phyloP scores from a whole-genome alignment of 2,888 invertebrate species.

The Acanthopleura granulata region DNA sequence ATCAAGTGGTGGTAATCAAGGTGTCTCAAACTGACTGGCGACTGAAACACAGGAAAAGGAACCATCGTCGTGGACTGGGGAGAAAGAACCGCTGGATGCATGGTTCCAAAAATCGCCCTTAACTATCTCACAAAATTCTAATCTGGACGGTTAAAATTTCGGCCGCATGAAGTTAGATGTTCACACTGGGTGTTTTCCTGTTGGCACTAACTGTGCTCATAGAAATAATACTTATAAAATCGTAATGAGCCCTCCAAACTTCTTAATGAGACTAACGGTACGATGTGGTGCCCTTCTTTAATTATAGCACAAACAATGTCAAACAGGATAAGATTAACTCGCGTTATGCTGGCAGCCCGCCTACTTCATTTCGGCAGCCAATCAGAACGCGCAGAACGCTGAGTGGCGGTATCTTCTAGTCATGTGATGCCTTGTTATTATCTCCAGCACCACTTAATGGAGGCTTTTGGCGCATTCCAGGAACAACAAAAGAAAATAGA shows the following conservation, averaged over 20 bases:
- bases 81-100: neutral
- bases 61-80: neutral
- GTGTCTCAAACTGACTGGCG: neutral
- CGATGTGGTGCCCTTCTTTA: neutral
- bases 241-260: too few relatives aligned
- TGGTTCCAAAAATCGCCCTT: neutral
- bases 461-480: slow-evolving; percentile 4
- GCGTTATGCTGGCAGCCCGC: neutral
- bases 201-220: too few relatives aligned
- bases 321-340: slow-evolving; percentile 4
- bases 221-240: too few relatives aligned
- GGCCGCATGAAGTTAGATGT: too few relatives aligned
- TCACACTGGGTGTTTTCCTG: too few relatives aligned
- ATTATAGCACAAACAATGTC: neutral
- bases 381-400: neutral
- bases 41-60: neutral
- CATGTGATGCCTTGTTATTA: neutral
- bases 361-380: neutral
- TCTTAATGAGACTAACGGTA: too few relatives aligned
- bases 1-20: neutral
- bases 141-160: too few relatives aligned
- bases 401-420: neutral
- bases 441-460: neutral
- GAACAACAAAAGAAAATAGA: neutral
- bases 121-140: too few relatives aligned